Evolutionary conservation across 2,797 vertebrate species (phyloP).

Genomic region (Rhinichthys osculus): DNA sequence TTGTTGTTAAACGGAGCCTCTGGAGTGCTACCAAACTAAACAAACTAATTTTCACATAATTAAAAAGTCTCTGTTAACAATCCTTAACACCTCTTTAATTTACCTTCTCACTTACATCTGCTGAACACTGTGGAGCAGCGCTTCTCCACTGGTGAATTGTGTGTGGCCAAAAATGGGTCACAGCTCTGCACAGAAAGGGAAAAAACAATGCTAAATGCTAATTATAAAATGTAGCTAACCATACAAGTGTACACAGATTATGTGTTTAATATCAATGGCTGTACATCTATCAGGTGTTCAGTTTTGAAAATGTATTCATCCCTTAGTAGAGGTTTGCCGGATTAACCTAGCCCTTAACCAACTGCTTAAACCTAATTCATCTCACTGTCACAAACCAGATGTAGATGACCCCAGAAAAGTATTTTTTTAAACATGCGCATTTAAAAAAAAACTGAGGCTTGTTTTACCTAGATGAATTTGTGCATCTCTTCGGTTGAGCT

Average conservation of each 20-base stretch:
- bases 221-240: neutral
- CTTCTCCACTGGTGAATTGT: neutral
- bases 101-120: constrained; percentile 43
- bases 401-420: neutral
- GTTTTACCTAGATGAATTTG: neutral
- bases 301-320: neutral
- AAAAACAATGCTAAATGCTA: neutral
- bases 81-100: constrained; percentile 43
- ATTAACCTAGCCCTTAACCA: neutral
- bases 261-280: neutral
- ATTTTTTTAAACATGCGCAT: constrained; percentile 4
- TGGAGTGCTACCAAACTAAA: neutral
- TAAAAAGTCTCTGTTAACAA: constrained; percentile 23
- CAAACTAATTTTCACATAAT: constrained; percentile 6
- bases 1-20: neutral
- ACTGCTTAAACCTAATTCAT: too few relatives aligned
- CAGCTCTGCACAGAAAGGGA: neutral
- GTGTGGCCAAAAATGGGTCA: neutral
- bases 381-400: too few relatives aligned
- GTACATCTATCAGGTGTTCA: neutral
- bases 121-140: constrained; percentile 9
- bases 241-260: neutral
- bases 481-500: constrained; percentile 6
- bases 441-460: neutral
- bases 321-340: neutral